Percentiles rank a stretch among this genome's conserved stretches.
These are phyloP conservation scores for Piaya cayana DNA, from an alignment of 2,113 vertebrate genomes.

Conservation along the genomic window DNA sequence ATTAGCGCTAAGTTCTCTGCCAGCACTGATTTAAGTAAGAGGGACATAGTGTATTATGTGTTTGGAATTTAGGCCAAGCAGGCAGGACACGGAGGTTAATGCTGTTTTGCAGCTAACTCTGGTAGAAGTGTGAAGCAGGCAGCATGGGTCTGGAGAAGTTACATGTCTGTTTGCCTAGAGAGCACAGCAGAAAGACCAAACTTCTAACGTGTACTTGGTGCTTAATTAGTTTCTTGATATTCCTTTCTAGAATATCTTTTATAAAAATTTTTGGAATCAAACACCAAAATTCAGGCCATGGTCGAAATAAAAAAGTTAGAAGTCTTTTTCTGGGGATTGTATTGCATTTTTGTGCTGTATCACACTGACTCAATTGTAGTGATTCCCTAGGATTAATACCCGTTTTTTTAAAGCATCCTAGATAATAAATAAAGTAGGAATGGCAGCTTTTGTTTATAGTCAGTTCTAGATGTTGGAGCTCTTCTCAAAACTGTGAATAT, in stretches of 20 bases:
- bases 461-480: neutral
- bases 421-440: neutral
- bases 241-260: neutral
- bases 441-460: neutral
- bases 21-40: conserved; percentile 15
- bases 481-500: neutral
- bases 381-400: neutral
- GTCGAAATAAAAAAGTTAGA: neutral
- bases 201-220: neutral
- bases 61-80: conserved; percentile 31
- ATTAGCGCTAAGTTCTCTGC: conserved; percentile 10
- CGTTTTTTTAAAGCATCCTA: neutral
- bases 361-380: neutral
- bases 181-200: neutral
- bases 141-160: neutral
- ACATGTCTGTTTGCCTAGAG: neutral
- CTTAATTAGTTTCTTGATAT: neutral
- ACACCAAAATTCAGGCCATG: neutral
- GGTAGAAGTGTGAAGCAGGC: neutral
- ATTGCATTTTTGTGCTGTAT: neutral
- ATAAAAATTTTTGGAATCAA: neutral
- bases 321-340: neutral
- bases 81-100: neutral
- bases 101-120: neutral
- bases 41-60: neutral